Conservation (phyloP, 2,797 vertebrate genomes). For the Antrozous pallidus region DNA sequence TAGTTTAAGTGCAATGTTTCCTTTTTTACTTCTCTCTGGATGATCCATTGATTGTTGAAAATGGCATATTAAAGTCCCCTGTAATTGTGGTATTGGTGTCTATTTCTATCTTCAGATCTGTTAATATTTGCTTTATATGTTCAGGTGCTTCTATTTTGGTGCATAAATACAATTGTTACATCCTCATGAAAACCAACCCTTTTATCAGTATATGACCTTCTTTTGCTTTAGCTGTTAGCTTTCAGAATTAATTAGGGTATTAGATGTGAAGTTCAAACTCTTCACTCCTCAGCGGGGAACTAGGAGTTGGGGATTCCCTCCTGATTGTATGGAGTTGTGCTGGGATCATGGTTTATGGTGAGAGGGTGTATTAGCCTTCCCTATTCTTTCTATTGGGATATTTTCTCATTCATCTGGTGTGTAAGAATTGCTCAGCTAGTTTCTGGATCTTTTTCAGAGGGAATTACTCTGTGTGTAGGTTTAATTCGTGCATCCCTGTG, state of each 20-base stretch:
- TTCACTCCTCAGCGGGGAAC: neutral
- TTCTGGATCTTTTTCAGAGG: neutral
- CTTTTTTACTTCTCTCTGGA: neutral
- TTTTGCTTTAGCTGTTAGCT: neutral
- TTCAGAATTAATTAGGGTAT: neutral
- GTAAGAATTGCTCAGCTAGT: neutral
- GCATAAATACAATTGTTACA: neutral
- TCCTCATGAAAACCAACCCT: neutral
- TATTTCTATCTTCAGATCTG: neutral
- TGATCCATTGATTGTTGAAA: neutral
- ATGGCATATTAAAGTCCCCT: neutral
- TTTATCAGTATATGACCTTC: neutral
- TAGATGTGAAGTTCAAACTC: neutral
- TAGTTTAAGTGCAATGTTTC: neutral
- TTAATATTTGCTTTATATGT: too few species aligned
- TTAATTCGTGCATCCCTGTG: neutral
- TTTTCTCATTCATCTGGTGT: neutral
- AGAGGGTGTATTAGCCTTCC: neutral
- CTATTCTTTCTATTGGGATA: neutral
- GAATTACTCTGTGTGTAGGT: neutral
- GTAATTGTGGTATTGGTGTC: neutral
- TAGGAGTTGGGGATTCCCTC: neutral
- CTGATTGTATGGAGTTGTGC: neutral
- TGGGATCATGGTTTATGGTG: neutral
- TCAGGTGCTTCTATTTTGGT: neutral